Evolutionary conservation across 2,888 invertebrate species (phyloP).

Genomic region (Spodoptera exigua): DNA sequence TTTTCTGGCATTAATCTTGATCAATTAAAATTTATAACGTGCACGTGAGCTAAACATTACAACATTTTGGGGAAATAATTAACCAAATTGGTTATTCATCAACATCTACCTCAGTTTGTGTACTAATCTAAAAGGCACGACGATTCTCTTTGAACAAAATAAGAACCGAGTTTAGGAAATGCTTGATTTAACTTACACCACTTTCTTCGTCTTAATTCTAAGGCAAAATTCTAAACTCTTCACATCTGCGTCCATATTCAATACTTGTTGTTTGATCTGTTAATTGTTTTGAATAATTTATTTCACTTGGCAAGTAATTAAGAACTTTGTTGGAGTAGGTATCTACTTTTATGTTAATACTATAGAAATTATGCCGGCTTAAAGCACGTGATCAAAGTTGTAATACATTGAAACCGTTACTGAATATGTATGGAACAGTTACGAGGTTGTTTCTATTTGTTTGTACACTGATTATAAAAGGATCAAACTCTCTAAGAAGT

Average conservation of each 20-base stretch:
- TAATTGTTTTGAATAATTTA: constrained; percentile 82
- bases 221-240: constrained; percentile 40
- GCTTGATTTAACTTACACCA: constrained; percentile 25
- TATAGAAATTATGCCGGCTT: constrained; percentile 71
- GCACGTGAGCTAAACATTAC: no score
- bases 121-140: constrained; percentile 9
- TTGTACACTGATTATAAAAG: constrained; percentile 49
- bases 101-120: constrained; percentile 1
- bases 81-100: background rate
- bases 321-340: constrained; percentile 73
- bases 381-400: constrained; percentile 77
- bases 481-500: constrained; percentile 47
- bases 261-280: constrained; percentile 70
- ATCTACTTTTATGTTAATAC: constrained; percentile 71
- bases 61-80: no score
- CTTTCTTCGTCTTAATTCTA: constrained; percentile 27
- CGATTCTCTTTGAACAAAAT: constrained; percentile 25
- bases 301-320: constrained; percentile 80
- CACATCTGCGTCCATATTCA: constrained; percentile 62
- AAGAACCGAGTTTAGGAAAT: constrained; percentile 20
- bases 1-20: no score
- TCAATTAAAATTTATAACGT: no score
- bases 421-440: constrained; percentile 74
- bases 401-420: constrained; percentile 68
- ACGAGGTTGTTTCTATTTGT: constrained; percentile 49